Conservation (phyloP, 2,888 invertebrate genomes). For the Orthosia cruda region DNA sequence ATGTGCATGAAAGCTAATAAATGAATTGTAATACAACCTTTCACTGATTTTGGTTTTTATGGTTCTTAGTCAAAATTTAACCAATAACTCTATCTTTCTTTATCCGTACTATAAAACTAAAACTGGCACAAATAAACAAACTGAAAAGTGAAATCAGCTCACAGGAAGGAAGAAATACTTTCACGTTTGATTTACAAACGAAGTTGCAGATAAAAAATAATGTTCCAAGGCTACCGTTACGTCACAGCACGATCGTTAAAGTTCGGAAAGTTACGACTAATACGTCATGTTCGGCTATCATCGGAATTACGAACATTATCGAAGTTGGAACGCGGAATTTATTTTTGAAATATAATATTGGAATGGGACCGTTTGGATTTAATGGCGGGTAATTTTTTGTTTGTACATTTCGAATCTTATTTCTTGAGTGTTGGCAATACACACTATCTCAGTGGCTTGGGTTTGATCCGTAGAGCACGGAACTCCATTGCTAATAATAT, state of each 20-base stretch:
- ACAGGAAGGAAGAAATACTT: constrained; percentile 53
- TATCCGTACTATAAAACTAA: neutral
- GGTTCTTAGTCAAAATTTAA: too few species aligned
- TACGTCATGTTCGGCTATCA: constrained; percentile 66
- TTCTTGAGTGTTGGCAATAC: constrained; percentile 29
- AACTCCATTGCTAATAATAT: too few species aligned
- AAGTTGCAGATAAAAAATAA: constrained; percentile 57
- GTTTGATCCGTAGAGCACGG: neutral
- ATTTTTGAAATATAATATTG: constrained; percentile 61
- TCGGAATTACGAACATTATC: constrained; percentile 62
- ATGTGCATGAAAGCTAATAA: too few species aligned
- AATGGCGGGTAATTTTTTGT: constrained; percentile 49
- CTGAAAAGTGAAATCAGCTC: constrained; percentile 34
- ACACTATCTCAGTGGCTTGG: too few species aligned
- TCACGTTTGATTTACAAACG: constrained; percentile 59
- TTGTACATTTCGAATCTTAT: constrained; percentile 41
- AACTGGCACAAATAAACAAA: constrained; percentile 32
- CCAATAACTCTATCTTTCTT: too few species aligned
- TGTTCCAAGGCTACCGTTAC: constrained; percentile 50
- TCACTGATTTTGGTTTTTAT: too few species aligned
- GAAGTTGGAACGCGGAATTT: constrained; percentile 59
- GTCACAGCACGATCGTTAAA: constrained; percentile 56
- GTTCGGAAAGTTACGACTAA: constrained; percentile 57
- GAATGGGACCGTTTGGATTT: constrained; percentile 50
- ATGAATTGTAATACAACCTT: too few species aligned